Base-by-base conservation (phyloP, 2,888 invertebrate species). In the Baronia brevicornis region DNA sequence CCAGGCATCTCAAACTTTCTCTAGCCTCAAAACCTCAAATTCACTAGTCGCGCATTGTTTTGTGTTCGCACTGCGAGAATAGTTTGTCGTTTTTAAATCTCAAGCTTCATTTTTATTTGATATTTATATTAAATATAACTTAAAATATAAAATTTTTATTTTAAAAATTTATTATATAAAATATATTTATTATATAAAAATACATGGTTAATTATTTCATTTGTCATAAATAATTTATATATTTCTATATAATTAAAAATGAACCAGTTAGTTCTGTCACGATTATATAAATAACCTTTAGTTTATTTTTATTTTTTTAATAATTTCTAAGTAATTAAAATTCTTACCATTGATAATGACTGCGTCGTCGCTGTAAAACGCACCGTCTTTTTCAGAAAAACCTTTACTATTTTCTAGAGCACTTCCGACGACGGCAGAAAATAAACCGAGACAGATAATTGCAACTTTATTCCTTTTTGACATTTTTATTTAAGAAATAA, bases 11-110 rank as follows among this genome's bases (percentile, higher is more conserved):
- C 50, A 52, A 54, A 78, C 82, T 84, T 84, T 84, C 80, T 84
- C 79, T 80, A 80, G 75, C 80, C 84, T 75, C 77, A 62, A 69
- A 79, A 84, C 82, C 80, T 70, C 77, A 67, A 71, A 85, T 60
- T 46, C 46, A 53, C 53, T 54, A 60, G 68, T 49, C 56, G 52
- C 46, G 61, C 72, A 75, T 79, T 80, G 77, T 79, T 73, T 73
- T 62, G 53, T 62, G 55, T 55, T 54, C 56, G 54, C 57, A 46
- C 59, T 51, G 56, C 53, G 53, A 51, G 56, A 60, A 63, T 44
- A n/a, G 36, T 39, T 38, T 31, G 30, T 44, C 41, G 38, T 38
- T 20, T 31, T 32, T 34, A 24, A 22, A 33, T 19, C 19, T 25
- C 13, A 10, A 34, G 12, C 31, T 15, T 28, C 21, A 7, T 25